Evolutionary conservation across 1,140 invertebrate species (phyloP), one percentile per base, ranked within the genome.

Genomic region (Acromyrmex heyeri): DNA sequence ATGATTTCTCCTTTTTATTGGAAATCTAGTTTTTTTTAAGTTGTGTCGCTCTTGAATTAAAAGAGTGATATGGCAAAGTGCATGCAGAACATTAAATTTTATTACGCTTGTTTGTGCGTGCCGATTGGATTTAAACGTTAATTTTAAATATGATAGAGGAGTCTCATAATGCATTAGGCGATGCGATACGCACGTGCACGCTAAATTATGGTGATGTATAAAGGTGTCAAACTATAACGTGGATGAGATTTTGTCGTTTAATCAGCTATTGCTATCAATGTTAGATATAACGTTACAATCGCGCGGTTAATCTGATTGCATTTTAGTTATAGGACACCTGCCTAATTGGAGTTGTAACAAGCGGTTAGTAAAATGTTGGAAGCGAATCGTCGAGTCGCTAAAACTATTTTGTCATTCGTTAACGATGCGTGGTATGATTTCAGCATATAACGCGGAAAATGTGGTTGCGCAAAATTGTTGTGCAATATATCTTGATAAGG

Each of bases 341-440:
- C 24, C 69, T 83, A 73, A 83, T 83, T 83, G 55, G n/a, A 73
- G 67, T 61, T 73, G 67, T 59, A 72, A 82, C 64, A 1, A 27
- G 30, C 64, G 64, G 16, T 81, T 34, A 53, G 50, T 57, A 70
- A 48, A 70, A 57, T 8, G 69, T 50, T 38, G 64, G 27, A 14
- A 59, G 69, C 27, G 48, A 48, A 30, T 44, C 38, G 34, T 8
- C 24, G 44, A 21, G 2, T 61, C 12, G 44, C 18, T 69, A 55
- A 57, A 82, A 73, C n/a, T 73, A 48, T 61, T 70, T 83, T 75
- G 48, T 50, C 38, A 27, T 61, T 62, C 14, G 59, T 61, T 73
- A 3, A 38, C 27, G 64, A 50, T 16, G 18, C n/a, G 24, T 2
- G 38, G n/a, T 2, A 21, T 34, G 21, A 57, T 83, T 75, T 18